Percentiles rank a stretch among this genome's conserved stretches.
Conservation (phyloP, 1,140 invertebrate genomes). For the Ladona fulva region DNA sequence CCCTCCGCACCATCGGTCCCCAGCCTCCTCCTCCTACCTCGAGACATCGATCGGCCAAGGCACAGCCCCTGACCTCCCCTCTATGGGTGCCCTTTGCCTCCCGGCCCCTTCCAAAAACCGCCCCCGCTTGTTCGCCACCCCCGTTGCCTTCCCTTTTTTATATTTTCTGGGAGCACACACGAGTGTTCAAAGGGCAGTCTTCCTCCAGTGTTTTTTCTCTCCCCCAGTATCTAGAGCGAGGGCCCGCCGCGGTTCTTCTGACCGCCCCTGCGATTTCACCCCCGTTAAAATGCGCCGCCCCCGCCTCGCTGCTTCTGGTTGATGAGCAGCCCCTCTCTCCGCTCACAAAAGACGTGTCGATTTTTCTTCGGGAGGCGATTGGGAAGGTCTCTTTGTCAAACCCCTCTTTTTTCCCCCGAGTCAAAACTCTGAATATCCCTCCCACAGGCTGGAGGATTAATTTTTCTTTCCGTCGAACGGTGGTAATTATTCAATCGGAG, state of each 20-base stretch:
- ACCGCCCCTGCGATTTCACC: background rate
- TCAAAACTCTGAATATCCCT: too few species aligned
- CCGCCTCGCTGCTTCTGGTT: background rate
- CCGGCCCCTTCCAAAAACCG: background rate
- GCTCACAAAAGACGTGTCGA: background rate
- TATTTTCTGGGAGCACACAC: background rate
- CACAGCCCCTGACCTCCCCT: background rate
- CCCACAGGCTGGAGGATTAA: too few species aligned
- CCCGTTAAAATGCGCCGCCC: background rate
- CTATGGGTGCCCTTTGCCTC: background rate
- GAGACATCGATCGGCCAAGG: background rate
- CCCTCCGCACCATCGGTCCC: background rate
- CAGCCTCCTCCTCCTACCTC: background rate
- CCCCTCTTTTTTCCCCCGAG: too few species aligned
- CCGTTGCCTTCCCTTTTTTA: background rate
- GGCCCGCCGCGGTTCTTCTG: background rate
- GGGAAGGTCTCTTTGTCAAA: too few species aligned
- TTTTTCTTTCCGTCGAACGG: too few species aligned
- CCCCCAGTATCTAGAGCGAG: background rate
- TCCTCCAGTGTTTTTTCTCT: background rate
- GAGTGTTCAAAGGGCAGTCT: background rate
- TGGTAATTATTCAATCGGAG: too few species aligned
- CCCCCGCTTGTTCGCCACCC: too few species aligned
- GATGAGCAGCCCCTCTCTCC: background rate
- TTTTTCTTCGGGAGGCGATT: background rate